phyloP scores from a whole-genome alignment of 1,140 invertebrate species.

The Euwallacea fornicatus region DNA sequence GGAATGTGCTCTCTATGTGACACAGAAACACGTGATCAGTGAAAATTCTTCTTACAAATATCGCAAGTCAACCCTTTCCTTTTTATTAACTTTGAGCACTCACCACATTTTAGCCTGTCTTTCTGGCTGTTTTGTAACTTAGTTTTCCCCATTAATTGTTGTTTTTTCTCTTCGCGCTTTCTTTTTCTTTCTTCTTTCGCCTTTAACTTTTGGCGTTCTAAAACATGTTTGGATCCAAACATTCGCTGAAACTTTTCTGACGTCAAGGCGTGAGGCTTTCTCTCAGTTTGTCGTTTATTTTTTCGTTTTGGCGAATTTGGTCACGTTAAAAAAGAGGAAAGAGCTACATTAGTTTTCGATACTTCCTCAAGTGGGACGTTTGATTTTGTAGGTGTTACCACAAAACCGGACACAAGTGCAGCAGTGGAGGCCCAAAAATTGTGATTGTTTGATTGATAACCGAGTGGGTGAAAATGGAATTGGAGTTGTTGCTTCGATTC shows the following conservation, averaged over 20 bases:
- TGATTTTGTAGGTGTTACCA: not conserved
- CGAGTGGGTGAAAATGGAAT: not conserved
- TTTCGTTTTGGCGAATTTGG: conserved; percentile 32
- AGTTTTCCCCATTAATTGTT: not conserved
- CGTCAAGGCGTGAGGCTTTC: conserved; percentile 28
- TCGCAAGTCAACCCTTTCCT: not conserved
- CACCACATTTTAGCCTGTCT: not conserved
- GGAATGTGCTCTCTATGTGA: not conserved
- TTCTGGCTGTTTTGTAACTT: not conserved
- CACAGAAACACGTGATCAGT: not conserved
- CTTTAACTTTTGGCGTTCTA: not conserved
- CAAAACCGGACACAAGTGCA: not conserved
- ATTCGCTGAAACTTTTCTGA: conserved; percentile 8
- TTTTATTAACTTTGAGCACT: not conserved
- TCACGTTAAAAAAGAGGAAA: not conserved
- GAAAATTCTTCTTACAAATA: not conserved
- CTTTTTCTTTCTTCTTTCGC: conserved; percentile 11
- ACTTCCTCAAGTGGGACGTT: not conserved
- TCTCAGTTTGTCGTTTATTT: conserved; percentile 36
- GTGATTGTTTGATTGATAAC: not conserved
- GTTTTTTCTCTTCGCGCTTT: conserved; percentile 6
- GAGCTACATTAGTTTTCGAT: conserved; percentile 9
- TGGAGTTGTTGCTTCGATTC: not conserved
- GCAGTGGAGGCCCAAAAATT: not conserved
- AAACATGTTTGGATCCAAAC: not conserved